Percentiles rank a stretch among this genome's conserved stretches.
Conservation (phyloP, 2,113 vertebrate species). For the Urocitellus parryii region DNA sequence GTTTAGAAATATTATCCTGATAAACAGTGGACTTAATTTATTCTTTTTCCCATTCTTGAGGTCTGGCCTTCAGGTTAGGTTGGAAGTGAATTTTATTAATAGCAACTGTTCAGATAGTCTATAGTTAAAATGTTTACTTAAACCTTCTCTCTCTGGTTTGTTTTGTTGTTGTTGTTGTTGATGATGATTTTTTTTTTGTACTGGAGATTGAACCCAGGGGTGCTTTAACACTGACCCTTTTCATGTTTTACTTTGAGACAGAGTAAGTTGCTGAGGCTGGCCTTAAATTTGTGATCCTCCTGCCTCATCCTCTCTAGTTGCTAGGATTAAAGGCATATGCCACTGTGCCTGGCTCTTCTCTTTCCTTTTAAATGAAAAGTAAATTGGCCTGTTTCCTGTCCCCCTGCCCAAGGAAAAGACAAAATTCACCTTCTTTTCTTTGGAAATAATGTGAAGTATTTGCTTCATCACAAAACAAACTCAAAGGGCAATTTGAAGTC, state of each 20-base stretch:
- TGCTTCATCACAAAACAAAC: constrained; percentile 42
- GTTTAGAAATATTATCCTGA: constrained; percentile 45
- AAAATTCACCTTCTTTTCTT: constrained; percentile 21
- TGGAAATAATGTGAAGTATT: constrained; percentile 24
- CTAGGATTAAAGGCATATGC: too few relatives aligned
- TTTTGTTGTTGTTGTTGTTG: too few relatives aligned
- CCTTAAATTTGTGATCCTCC: too few relatives aligned
- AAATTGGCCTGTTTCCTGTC: constrained; percentile 37
- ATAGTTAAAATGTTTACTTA: constrained; percentile 58
- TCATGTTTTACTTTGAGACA: too few relatives aligned
- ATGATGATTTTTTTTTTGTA: too few relatives aligned
- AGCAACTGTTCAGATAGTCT: background rate
- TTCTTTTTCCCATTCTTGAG: background rate
- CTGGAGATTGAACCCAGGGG: too few relatives aligned
- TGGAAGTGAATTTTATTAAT: constrained; percentile 46
- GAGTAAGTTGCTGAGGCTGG: too few relatives aligned
- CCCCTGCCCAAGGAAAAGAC: background rate
- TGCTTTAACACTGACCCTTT: too few relatives aligned
- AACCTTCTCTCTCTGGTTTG: background rate
- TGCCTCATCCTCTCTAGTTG: too few relatives aligned
- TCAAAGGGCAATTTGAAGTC: constrained; percentile 38
- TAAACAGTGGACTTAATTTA: constrained; percentile 9
- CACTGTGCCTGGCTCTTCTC: background rate
- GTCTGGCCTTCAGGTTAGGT: background rate
- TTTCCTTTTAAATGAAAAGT: constrained; percentile 55